phyloP scores from a whole-genome alignment of 2,888 invertebrate genomes.

The Xestia c-nigrum region DNA sequence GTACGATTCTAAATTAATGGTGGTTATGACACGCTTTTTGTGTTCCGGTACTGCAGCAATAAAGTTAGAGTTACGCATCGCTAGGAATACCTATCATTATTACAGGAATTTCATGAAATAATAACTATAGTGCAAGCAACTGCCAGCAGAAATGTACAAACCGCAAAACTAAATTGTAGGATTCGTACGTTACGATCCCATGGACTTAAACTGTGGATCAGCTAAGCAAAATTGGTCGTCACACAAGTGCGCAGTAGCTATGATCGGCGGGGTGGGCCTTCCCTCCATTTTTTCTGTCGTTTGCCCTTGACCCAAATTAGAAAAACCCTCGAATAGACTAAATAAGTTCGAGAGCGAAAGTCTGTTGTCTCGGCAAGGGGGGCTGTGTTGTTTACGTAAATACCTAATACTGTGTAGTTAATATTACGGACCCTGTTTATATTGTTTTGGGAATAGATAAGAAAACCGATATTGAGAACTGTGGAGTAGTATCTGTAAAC shows the following conservation, averaged over 20 bases:
- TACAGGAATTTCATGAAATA: not conserved
- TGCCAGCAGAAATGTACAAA: not conserved
- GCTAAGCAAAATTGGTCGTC: slow-evolving; percentile 67
- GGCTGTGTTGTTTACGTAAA: slow-evolving; percentile 50
- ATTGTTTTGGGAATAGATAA: slow-evolving; percentile 38
- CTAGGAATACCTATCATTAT: slow-evolving; percentile 4
- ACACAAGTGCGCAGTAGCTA: slow-evolving; percentile 76
- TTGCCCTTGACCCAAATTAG: slow-evolving; percentile 80
- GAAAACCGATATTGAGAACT: slow-evolving; percentile 12
- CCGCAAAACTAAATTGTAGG: not conserved
- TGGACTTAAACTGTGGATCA: slow-evolving; percentile 11
- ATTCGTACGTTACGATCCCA: slow-evolving; percentile 7
- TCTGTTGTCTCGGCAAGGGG: slow-evolving; percentile 54
- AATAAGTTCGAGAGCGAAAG: slow-evolving; percentile 63
- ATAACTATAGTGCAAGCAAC: not conserved
- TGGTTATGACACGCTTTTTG: not conserved
- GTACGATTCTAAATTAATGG: not conserved
- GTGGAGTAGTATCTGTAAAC: slow-evolving; percentile 1
- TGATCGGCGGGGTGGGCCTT: slow-evolving; percentile 69
- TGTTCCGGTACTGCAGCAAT: slow-evolving; percentile 1
- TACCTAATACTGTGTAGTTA: slow-evolving; percentile 36
- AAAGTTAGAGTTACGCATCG: not conserved
- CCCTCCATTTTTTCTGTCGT: slow-evolving; percentile 71
- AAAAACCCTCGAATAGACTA: slow-evolving; percentile 70
- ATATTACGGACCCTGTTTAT: slow-evolving; percentile 37